These are phyloP conservation scores for Lasioglossum calceatum DNA, from an alignment of 2,888 invertebrate genomes.

Conservation along the genomic window DNA sequence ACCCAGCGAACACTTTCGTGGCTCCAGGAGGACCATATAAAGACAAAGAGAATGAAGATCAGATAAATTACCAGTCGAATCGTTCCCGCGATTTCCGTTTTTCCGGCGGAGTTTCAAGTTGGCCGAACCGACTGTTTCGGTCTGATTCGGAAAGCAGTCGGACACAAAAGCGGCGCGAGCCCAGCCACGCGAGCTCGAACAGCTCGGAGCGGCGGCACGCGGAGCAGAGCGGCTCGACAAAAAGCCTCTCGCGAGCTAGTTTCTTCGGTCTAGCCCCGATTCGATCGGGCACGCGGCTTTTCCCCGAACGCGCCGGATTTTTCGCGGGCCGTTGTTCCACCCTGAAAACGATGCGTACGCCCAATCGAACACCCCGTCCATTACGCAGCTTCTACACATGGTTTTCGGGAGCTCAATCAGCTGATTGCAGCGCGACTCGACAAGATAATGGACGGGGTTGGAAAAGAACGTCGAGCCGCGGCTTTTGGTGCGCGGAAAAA, in stretches of 20 bases:
- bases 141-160: conserved; percentile 78
- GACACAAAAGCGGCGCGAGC: conserved; percentile 51
- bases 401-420: conserved; percentile 5
- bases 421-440: neutral
- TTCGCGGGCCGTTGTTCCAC: neutral
- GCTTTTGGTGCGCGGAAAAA: neutral
- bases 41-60: neutral
- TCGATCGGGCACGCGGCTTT: conserved; percentile 38
- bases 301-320: conserved; percentile 22
- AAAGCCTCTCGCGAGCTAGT: conserved; percentile 22
- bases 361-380: neutral
- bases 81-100: conserved; percentile 8
- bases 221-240: neutral
- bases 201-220: neutral
- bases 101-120: conserved; percentile 78
- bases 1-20: neutral
- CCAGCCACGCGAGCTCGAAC: conserved; percentile 9
- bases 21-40: accelerated
- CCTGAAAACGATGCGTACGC: neutral
- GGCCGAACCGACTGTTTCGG: conserved; percentile 77
- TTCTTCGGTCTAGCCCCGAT: conserved; percentile 34
- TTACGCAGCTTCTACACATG: neutral
- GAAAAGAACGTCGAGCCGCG: neutral
- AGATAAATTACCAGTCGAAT: neutral
- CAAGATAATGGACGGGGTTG: neutral